Base-by-base conservation (phyloP, 2,113 vertebrate species). In the Perca schrenkii region DNA sequence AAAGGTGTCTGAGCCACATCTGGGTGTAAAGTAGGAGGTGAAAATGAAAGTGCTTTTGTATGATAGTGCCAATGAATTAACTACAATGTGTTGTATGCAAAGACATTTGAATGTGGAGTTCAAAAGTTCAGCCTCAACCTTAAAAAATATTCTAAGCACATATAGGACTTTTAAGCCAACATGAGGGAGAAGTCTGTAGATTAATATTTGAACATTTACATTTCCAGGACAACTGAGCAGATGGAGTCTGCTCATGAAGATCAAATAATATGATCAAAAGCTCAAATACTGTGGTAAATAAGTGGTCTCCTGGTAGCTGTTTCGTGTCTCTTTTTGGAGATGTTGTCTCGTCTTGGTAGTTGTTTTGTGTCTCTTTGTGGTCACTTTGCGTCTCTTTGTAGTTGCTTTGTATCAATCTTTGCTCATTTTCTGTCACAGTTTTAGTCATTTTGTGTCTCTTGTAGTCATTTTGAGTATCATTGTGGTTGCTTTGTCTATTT, bases 1-100 rank as follows among this genome's bases (percentile, higher is more conserved):
- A 84, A 79, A 65, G 53, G 53, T 47, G 56, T 69, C 65, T 64
- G 43, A 66, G 49, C 49, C 46, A 49, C 31, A 66, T 57, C n/a
- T 31, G 57, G 47, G 58, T 72, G 71, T 28, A 70, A 54, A 67
- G 67, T 34, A 68, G 43, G 25, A 79, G 61, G 34, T 79, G 47
- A 72, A 50, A 70, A 63, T 66, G 22, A 22, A 16, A 22, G 2
- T 7, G 58, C 4, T 56, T 74, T 56, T 66, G 47, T 25, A 14
- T 14, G 21, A 73, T 15, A 34, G 58, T 68, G 46, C 14, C 7
- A 63, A 21, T 57, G 6, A 3, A 63, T 76, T 79, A 15, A 76
- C 34, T 40, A 67, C 6, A 50, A 21, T 47, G 54, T 52, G 31
- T 43, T 53, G 56, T 43, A 43, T 43, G 40, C 40, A 43, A 34